Evolutionary conservation across 2,888 invertebrate species (phyloP), one percentile per base, ranked within the genome.

Genomic region (Orgyia antiqua): DNA sequence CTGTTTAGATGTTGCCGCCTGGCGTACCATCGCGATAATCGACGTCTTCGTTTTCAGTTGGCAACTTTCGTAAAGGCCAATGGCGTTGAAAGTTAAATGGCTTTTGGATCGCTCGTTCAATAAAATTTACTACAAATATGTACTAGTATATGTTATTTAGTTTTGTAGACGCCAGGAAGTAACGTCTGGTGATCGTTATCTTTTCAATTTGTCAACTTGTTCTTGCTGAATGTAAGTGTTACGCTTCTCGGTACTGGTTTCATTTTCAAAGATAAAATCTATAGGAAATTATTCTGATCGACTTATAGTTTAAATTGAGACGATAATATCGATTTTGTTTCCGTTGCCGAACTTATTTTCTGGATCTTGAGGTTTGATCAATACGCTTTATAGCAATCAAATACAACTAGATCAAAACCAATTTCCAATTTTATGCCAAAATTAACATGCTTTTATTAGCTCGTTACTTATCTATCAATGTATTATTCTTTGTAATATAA

Each of bases 51-150:
- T 20, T 20, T 20, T 20, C 20, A 20, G 20, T 20, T 20, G 20
- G 20, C 9, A 20, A 20, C 20, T 20, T 20, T 20, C 20, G 2
- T 20, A 20, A 20, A 8, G 20, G 20, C 20, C 20, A 9, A 20
- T 20, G 20, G 20, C 20, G 20, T 20, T 20, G 20, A 20, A 20
- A 20, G 20, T 20, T 20, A n/a, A 20, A 20, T 20, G n/a, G 20
- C 20, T 20, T n/a, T 9, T 20, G 20, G 20, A 8, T 20, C 9
- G 2, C n/a, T 20, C n/a, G 20, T 9, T 20, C 8, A 8, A 2
- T 9, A 20, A 20, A 4, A 9, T 9, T 20, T 20, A 9, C 20
- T 7, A 20, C n/a, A n/a, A n/a, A 7, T 9, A 20, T 9, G n/a
- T 4, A 8, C 2, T 18, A 18, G n/a, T 20, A 2, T 4, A 20